Base-by-base conservation (phyloP, 2,888 invertebrate species). In the Timema podura region DNA sequence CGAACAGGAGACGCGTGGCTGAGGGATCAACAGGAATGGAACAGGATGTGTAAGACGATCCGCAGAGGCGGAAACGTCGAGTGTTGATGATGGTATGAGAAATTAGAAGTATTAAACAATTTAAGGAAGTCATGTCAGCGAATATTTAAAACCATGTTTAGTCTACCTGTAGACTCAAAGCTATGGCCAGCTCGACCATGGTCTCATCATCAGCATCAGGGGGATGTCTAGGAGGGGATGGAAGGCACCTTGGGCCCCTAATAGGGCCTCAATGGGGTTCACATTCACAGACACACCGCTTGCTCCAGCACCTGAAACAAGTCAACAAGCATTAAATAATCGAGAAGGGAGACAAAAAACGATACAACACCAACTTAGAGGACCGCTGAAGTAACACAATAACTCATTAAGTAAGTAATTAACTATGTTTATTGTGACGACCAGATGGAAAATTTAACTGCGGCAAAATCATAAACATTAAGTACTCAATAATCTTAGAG, bases 151-250 rank as follows among this genome's bases (percentile, higher is more conserved):
- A n/a, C n/a, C n/a, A n/a, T n/a, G n/a, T n/a, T n/a, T n/a, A n/a
- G n/a, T n/a, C n/a, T n/a, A 73, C 73, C 68, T 97, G 96, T 47
- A 98, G 85, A 76, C 96, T 97, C 2, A 98, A 84, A 0, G 97
- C 97, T 74, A 98, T 96, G 3, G 97, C 98, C 74, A 98, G 85
- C 81, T 97, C 96, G 72, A 98, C 95, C 90, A 98, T 96, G 0
- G 96, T 92, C 81, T 97, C 97, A 80, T 98, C 97, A 78, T 97
- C 96, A 0, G 95, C 95, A 80, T 96, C 96, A n/a, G 94, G 91
- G 95, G 95, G 68, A 96, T 89, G 77, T 95, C 95, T 8, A 96
- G 83, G 46, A 96, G 81, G 0, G 91, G 92, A 67, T 92, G 93
- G 75, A 95, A 89, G 65, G 89, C 87, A 16, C 83, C 88, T 77